Evolutionary conservation across 35 echinoderm and acorn worm species (phyloP), one percentile per base, ranked within the genome.

Genomic region (Stichopus chloronotus): DNA sequence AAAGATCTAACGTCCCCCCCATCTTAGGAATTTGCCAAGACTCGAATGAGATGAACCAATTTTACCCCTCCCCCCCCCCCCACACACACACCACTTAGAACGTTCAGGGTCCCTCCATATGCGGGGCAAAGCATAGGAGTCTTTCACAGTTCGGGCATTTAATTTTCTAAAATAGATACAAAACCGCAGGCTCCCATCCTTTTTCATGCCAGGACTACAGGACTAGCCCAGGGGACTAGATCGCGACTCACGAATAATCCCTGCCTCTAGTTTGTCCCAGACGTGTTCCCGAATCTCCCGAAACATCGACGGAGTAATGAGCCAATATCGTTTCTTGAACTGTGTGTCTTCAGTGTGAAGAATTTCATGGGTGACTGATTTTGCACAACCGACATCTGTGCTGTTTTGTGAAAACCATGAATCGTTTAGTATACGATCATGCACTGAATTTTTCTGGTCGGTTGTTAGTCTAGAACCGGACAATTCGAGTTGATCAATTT

Each of bases 21-120:
- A 53, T 88, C 21, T 43, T 87, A 11, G 94, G 90, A 30, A 59
- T 8, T 10, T 80, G 90, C 94, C 90, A 95, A 56, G 74, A 53
- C 22, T n/a, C 74, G 24, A 92, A 76, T 72, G 54, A 83, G 2
- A 30, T 53, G 54, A 83, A 83, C 8, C 6, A 43, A 25, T 8
- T 83, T 83, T 30, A 53, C 80, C 54, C 78, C 80, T 4, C 80
- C 5, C 17, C n/a, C n/a, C n/a, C n/a, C n/a, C n/a, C n/a, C n/a
- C n/a, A n/a, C n/a, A n/a, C n/a, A n/a, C 24, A 52, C 7, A 25
- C 79, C n/a, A n/a, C n/a, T n/a, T n/a, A n/a, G n/a, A n/a, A n/a
- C n/a, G n/a, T n/a, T n/a, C n/a, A n/a, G n/a, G n/a, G n/a, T n/a
- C n/a, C 30, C 30, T 43, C 30, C 0, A 43, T 1, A 43, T 43